Percentiles rank a stretch among this genome's conserved stretches.
Evolutionary conservation across 2,113 vertebrate genomes (phyloP).

Genomic region (Nicator chloris): DNA sequence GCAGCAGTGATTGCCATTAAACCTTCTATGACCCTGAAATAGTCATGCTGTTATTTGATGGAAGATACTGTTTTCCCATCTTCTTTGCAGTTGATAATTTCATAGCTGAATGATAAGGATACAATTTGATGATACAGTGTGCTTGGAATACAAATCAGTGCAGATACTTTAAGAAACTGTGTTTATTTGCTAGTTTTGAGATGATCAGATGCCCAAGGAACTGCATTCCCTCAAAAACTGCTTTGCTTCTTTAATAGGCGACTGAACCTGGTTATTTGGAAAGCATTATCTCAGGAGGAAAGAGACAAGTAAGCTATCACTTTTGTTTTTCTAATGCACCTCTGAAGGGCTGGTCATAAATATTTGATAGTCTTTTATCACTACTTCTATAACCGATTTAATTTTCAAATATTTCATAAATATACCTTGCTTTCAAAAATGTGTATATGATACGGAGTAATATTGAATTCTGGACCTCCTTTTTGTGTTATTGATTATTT

Average conservation of each 20-base stretch:
- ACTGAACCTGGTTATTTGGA: constrained; percentile 77
- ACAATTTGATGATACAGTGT: neutral
- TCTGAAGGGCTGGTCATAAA: neutral
- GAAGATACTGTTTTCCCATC: neutral
- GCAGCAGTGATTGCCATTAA: neutral
- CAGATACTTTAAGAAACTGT: neutral
- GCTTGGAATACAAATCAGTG: constrained; percentile 31
- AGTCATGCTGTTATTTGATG: neutral
- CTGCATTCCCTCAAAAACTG: neutral
- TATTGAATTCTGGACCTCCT: neutral
- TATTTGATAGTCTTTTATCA: neutral
- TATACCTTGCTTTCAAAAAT: neutral
- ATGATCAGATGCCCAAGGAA: neutral
- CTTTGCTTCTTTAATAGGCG: constrained; percentile 68
- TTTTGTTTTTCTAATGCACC: neutral
- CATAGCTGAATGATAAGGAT: neutral
- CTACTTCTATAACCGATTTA: neutral
- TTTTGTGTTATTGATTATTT: neutral
- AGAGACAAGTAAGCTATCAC: constrained; percentile 75
- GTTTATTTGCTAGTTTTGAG: constrained; percentile 11
- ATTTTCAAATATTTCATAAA: neutral
- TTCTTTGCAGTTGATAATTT: constrained; percentile 41
- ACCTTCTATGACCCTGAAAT: neutral
- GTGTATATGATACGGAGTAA: neutral
- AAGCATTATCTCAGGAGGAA: constrained; percentile 74